Evolutionary conservation across 2,888 invertebrate species (phyloP).

Genomic region (Drosophila kanekoi): DNA sequence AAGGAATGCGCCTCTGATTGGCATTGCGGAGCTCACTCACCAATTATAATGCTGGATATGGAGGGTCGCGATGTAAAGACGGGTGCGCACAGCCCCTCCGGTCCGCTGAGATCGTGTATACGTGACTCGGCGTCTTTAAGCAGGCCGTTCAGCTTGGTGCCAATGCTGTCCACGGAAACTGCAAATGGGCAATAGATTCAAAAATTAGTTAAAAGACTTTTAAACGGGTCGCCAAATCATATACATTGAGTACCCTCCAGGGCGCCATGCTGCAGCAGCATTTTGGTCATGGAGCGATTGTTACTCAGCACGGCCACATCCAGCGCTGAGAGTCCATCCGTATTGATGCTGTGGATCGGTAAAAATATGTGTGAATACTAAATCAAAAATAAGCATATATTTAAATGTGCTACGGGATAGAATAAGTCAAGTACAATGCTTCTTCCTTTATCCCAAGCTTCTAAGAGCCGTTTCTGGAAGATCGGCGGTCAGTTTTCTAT

Average conservation of each 20-base stretch:
- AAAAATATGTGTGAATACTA: not conserved
- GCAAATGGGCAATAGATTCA: not conserved
- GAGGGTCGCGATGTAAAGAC: constrained; percentile 85
- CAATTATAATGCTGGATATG: constrained; percentile 87
- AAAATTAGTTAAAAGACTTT: too few relatives aligned
- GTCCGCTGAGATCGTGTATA: constrained; percentile 91
- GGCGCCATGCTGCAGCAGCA: constrained; percentile 95
- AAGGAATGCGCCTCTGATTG: not conserved
- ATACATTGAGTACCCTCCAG: constrained; percentile 93
- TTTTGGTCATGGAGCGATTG: constrained; percentile 94
- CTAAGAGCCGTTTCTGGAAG: too few relatives aligned
- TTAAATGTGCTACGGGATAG: too few relatives aligned
- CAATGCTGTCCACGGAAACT: constrained; percentile 88
- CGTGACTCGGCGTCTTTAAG: constrained; percentile 93
- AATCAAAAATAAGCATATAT: too few relatives aligned
- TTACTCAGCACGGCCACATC: constrained; percentile 97
- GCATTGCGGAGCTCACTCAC: constrained; percentile 73
- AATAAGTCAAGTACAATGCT: too few relatives aligned
- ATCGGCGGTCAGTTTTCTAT: too few relatives aligned
- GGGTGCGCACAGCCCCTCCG: constrained; percentile 85
- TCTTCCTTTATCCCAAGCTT: too few relatives aligned
- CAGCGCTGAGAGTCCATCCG: constrained; percentile 94
- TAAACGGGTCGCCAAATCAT: too few relatives aligned
- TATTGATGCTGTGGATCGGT: constrained; percentile 89
- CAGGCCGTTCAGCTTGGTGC: constrained; percentile 91